These are phyloP conservation scores for Aptenodytes patagonicus DNA, from an alignment of 2,113 vertebrate genomes.

Conservation along the genomic window DNA sequence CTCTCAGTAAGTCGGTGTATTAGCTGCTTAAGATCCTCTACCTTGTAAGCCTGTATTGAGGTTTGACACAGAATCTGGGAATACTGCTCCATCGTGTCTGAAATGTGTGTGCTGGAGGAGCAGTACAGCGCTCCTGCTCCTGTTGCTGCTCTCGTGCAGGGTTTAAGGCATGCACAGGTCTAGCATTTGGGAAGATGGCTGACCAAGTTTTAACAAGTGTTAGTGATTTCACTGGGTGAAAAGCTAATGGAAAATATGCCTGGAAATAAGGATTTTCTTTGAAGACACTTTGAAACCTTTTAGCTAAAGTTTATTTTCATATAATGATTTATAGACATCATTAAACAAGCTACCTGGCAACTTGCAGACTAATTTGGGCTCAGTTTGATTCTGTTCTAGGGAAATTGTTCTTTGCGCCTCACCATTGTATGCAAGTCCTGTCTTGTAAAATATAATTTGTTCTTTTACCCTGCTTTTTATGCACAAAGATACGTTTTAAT, in stretches of 20 bases:
- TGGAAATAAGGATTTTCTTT: neutral
- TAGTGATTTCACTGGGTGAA: neutral
- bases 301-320: neutral
- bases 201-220: neutral
- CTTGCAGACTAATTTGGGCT: neutral
- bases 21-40: neutral
- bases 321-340: neutral
- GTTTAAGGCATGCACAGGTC: neutral
- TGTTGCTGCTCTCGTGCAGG: neutral
- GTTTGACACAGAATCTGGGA: neutral
- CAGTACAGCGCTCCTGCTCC: neutral
- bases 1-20: neutral
- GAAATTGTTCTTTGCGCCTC: neutral
- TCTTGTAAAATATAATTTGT: neutral
- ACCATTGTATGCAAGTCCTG: neutral
- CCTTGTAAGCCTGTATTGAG: neutral
- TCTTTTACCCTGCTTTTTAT: neutral
- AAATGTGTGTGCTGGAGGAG: neutral
- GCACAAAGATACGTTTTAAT: neutral
- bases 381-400: neutral
- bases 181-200: neutral
- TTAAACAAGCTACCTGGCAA: slow-evolving; percentile 25
- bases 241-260: neutral
- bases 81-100: rapidly evolving
- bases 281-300: neutral